These are phyloP conservation scores for Cheilosia soror DNA, from an alignment of 2,888 invertebrate species.

Conservation along the genomic window DNA sequence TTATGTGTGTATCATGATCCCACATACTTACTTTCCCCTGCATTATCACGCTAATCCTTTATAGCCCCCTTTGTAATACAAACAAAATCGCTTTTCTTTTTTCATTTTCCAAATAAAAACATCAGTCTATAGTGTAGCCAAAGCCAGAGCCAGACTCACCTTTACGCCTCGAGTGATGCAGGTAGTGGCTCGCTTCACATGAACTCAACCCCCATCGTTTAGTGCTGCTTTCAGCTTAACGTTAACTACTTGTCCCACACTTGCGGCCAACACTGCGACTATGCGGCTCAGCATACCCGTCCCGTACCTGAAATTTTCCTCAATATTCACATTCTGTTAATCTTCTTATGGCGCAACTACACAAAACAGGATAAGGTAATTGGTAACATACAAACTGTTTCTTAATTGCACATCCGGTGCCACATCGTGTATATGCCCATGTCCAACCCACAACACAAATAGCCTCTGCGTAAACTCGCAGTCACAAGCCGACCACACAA, in stretches of 20 bases:
- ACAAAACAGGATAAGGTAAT: slow-evolving; percentile 42
- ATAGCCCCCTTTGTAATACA: neutral
- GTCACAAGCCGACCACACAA: slow-evolving; percentile 38
- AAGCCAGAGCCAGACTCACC: neutral
- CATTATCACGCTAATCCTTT: neutral
- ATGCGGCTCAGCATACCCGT: neutral
- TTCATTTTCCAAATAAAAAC: slow-evolving; percentile 9
- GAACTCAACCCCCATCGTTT: slow-evolving; percentile 4
- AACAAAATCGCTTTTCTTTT: slow-evolving; percentile 10
- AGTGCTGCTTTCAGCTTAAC: neutral
- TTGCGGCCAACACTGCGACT: neutral
- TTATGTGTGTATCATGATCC: too few relatives aligned
- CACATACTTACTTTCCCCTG: too few relatives aligned
- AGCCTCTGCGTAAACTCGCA: slow-evolving; percentile 41
- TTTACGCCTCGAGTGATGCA: neutral
- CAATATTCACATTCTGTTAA: slow-evolving; percentile 40
- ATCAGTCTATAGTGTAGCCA: neutral
- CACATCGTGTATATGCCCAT: slow-evolving; percentile 3
- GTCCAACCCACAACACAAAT: slow-evolving; percentile 12
- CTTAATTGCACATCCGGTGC: slow-evolving; percentile 53
- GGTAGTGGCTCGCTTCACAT: neutral
- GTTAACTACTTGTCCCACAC: slow-evolving; percentile 4
- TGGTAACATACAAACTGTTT: slow-evolving; percentile 48
- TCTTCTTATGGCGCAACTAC: slow-evolving; percentile 33
- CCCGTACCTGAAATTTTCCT: slow-evolving; percentile 5